phyloP scores from a whole-genome alignment of 2,797 vertebrate genomes.

The Sebastes itinus region DNA sequence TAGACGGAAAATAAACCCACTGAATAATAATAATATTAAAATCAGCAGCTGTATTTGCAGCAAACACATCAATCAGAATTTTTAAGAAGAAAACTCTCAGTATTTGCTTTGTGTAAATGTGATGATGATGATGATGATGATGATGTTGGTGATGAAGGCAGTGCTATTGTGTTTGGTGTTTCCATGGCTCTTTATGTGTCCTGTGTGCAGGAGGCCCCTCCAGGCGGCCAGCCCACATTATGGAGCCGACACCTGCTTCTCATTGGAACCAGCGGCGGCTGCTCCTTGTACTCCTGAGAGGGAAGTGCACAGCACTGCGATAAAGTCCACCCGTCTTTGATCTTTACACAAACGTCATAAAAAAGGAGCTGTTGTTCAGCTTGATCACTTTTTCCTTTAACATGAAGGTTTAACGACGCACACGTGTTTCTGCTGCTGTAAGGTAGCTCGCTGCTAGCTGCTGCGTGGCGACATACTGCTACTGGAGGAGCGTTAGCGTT shows the following conservation, averaged over 20 bases:
- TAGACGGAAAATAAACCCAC: no score
- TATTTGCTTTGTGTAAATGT: no score
- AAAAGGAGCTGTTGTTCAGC: slow-evolving; percentile 54
- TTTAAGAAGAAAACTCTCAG: no score
- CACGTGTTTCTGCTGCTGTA: slow-evolving; percentile 23
- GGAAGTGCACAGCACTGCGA: slow-evolving; percentile 42
- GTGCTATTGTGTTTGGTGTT: slow-evolving; percentile 45
- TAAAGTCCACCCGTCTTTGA: slow-evolving; percentile 63
- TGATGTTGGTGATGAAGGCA: slow-evolving; percentile 12
- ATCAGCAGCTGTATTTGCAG: no score
- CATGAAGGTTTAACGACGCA: background rate
- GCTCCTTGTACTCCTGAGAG: slow-evolving; percentile 41
- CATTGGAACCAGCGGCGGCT: slow-evolving; percentile 62
- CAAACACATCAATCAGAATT: no score
- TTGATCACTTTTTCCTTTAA: slow-evolving; percentile 58
- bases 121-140: slow-evolving; percentile 2
- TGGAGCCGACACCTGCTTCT: slow-evolving; percentile 77
- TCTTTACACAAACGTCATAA: slow-evolving; percentile 67
- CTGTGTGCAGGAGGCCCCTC: slow-evolving; percentile 53
- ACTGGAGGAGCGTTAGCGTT: background rate
- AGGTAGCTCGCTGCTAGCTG: background rate
- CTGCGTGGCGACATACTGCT: slow-evolving; percentile 10
- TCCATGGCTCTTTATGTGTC: slow-evolving; percentile 52
- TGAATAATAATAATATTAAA: no score
- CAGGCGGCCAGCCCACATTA: slow-evolving; percentile 72